phyloP scores from a whole-genome alignment of 2,888 invertebrate genomes.

The Argyresthia goedartella region DNA sequence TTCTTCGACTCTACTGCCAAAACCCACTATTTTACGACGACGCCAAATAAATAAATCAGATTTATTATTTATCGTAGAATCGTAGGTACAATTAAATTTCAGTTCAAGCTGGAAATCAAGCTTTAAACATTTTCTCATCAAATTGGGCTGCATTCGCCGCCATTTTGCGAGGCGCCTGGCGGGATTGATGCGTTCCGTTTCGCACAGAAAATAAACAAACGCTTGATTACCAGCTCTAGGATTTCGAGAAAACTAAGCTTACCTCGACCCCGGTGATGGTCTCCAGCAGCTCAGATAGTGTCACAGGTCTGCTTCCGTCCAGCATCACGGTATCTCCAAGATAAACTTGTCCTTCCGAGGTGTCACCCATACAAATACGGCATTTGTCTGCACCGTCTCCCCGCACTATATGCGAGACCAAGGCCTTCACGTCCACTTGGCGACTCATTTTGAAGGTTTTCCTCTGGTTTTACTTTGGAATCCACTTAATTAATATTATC shows the following conservation, averaged over 20 bases:
- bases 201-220: conserved; percentile 44
- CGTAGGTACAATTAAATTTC: too few relatives aligned
- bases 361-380: conserved; percentile 61
- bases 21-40: not conserved
- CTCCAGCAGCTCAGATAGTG: conserved; percentile 51
- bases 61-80: too few relatives aligned
- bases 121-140: too few relatives aligned
- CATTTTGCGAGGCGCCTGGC: conserved; percentile 25
- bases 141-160: too few relatives aligned
- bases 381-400: conserved; percentile 58
- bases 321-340: conserved; percentile 58
- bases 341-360: conserved; percentile 54
- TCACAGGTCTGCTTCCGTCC: conserved; percentile 51
- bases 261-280: conserved; percentile 56
- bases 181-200: conserved; percentile 56
- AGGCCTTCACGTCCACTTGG: conserved; percentile 52
- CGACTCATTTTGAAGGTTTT: conserved; percentile 30
- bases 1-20: not conserved
- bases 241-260: conserved; percentile 17
- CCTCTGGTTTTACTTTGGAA: not conserved
- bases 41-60: too few relatives aligned
- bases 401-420: conserved; percentile 56
- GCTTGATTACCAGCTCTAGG: conserved; percentile 17
- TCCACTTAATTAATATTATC: too few relatives aligned
- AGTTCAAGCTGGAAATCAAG: too few relatives aligned